phyloP scores from a whole-genome alignment of 2,113 vertebrate genomes.

The Ranitomeya variabilis region DNA sequence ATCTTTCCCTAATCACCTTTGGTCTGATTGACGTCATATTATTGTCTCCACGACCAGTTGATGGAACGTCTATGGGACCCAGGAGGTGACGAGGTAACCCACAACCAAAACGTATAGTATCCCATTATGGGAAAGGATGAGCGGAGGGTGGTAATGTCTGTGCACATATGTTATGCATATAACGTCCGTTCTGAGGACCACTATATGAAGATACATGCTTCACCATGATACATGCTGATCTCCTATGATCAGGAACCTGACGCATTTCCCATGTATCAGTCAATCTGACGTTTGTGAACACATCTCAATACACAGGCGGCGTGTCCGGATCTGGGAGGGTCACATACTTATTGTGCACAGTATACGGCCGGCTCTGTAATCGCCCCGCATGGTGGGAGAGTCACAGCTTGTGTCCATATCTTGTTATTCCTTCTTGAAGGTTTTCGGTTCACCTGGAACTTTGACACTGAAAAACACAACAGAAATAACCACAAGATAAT shows the following conservation, averaged over 20 bases:
- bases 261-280: no score
- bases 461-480: not conserved
- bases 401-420: not conserved
- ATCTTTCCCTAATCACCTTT: not conserved
- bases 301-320: no score
- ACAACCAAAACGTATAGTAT: not conserved
- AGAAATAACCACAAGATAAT: not conserved
- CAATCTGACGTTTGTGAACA: no score
- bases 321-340: not conserved
- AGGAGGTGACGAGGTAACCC: not conserved
- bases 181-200: no score
- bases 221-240: no score
- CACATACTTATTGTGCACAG: not conserved
- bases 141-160: not conserved
- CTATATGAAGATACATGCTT: no score
- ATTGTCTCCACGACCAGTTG: not conserved
- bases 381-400: not conserved
- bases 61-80: not conserved
- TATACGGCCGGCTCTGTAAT: no score
- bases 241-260: no score
- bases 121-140: not conserved
- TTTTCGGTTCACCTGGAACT: not conserved
- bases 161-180: not conserved
- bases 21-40: not conserved
- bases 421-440: not conserved